phyloP scores from a whole-genome alignment of 2,113 vertebrate species.

The Crotalus viridis region DNA sequence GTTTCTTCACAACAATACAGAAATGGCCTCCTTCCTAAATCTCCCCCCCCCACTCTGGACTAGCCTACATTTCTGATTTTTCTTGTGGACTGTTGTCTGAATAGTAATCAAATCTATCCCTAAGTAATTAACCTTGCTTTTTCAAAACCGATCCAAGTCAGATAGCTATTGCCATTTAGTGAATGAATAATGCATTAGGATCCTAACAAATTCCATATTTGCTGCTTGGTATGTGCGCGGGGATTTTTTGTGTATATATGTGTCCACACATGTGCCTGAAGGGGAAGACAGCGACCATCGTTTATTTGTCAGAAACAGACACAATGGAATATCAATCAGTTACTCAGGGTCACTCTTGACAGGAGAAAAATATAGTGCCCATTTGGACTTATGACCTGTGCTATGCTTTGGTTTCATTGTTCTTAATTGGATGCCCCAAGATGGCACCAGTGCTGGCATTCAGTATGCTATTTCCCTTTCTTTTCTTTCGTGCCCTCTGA shows the following conservation, averaged over 20 bases:
- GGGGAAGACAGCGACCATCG: neutral
- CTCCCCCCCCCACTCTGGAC: neutral
- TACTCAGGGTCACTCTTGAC: neutral
- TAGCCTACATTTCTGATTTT: neutral
- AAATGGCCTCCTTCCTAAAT: neutral
- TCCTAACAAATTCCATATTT: neutral
- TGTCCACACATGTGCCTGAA: neutral
- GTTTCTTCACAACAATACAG: neutral
- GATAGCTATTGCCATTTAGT: neutral
- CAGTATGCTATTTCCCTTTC: slow-evolving; percentile 7
- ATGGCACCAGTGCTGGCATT: slow-evolving; percentile 15
- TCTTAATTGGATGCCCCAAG: neutral
- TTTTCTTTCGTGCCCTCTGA: neutral
- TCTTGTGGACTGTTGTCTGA: neutral
- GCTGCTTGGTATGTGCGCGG: neutral
- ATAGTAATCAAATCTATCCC: neutral
- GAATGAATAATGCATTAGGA: neutral
- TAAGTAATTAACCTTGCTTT: neutral
- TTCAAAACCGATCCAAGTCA: neutral
- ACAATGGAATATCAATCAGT: neutral
- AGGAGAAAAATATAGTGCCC: neutral
- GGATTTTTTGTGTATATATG: neutral
- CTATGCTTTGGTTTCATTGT: slow-evolving; percentile 20
- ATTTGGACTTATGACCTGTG: neutral
- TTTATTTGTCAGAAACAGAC: neutral